Evolutionary conservation across 2,113 vertebrate species (phyloP), one percentile per base, ranked within the genome.

Genomic region (Oryzias javanicus): DNA sequence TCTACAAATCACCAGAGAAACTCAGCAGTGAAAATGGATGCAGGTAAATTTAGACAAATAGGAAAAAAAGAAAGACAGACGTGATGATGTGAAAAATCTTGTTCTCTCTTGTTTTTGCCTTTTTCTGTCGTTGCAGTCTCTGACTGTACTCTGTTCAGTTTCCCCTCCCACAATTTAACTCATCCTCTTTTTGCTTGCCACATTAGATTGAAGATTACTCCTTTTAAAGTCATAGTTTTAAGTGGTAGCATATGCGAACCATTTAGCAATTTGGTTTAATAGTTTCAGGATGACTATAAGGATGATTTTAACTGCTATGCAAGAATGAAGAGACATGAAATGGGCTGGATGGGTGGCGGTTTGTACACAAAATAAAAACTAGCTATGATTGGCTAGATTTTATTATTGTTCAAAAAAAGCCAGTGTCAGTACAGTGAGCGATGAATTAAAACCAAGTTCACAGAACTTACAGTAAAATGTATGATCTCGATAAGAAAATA

Each of bases 221-320:
- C 67, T 83, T 83, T 88, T 81, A 83, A 86, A 88, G 82, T 87
- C 79, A 81, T 81, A 79, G 76, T 82, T 60, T 72, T 90, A 89
- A 90, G 88, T 84, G 85, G 80, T 88, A 85, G 78, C 89, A 91
- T 86, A 90, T 90, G 90, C 87, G 48, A 86, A 82, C 84, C 87
- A 86, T 89, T 90, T 88, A 89, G 86, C 79, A 87, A 90, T 90
- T 91, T 87, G 55, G 77, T 72, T 67, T 89, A 90, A 90, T 91
- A 78, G 84, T 78, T 90, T 89, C 89, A 90, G 82, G 90, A 87
- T 90, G 88, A 78, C 80, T 79, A 86, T 72, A 78, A 90, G 82
- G 90, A 87, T 90, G 88, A 78, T 81, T 79, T 88, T 74, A 78
- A 74, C 72, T 69, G 74, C 68, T 48, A 80, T 54, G 70, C 53